Evolutionary conservation across 2,113 vertebrate genomes (phyloP).

Genomic region (Caloenas nicobarica): DNA sequence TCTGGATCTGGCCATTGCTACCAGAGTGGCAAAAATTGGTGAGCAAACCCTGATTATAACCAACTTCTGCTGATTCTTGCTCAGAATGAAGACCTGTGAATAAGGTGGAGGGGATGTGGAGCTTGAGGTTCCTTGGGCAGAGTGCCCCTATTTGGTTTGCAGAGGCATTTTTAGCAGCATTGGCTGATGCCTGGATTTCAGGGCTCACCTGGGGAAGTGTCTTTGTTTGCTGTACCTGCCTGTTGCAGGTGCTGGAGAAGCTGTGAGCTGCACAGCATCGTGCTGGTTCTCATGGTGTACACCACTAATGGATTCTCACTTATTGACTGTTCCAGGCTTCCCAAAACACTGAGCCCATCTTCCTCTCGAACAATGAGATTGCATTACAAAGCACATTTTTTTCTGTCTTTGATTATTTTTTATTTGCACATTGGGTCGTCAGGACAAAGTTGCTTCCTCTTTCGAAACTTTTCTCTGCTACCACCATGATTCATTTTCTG

Average conservation of each 20-base stretch:
- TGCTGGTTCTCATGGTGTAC: not conserved
- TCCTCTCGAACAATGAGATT: not conserved
- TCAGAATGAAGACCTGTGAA: not conserved
- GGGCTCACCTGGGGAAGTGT: not conserved
- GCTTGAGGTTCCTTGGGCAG: not conserved
- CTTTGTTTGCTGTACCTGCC: not conserved
- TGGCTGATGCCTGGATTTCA: not conserved
- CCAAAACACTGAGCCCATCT: not conserved
- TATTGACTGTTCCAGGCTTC: not conserved
- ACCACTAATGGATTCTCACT: not conserved
- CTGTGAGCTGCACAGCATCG: not conserved
- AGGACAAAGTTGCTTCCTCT: not conserved
- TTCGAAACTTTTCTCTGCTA: not conserved
- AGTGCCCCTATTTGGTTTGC: not conserved
- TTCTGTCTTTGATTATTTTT: not conserved
- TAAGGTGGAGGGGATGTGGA: accelerated
- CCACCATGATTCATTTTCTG: accelerated
- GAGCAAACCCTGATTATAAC: not conserved
- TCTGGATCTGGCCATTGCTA: not conserved
- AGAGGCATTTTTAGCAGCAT: not conserved
- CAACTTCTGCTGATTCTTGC: not conserved
- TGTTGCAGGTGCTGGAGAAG: not conserved
- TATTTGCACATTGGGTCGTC: not conserved
- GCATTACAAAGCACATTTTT: not conserved
- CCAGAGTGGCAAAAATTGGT: not conserved